phyloP scores from a whole-genome alignment of 1,140 invertebrate species.

The Drosophila suzukii region DNA sequence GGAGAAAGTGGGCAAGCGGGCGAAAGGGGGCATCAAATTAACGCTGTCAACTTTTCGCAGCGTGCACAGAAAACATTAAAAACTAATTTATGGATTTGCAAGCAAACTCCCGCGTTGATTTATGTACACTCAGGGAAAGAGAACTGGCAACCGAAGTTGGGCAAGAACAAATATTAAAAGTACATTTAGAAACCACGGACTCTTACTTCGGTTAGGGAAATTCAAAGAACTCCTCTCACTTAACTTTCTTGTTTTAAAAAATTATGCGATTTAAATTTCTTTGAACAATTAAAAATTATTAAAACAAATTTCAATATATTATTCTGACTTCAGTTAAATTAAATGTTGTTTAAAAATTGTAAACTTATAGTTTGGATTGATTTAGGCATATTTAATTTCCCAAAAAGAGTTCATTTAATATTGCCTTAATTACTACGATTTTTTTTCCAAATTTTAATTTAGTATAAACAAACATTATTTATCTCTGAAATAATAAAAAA shows the following conservation, averaged over 20 bases:
- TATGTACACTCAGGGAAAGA: slow-evolving; percentile 50
- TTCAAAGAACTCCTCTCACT: neutral
- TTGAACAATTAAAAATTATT: no score
- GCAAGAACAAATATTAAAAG: no score
- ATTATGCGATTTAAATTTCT: neutral
- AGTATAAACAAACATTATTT: no score
- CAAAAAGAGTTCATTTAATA: no score
- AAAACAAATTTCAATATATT: no score
- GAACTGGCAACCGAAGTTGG: neutral
- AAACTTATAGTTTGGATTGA: no score
- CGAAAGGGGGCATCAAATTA: slow-evolving; percentile 58
- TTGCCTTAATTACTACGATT: no score
- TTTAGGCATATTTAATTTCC: no score
- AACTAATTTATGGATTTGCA: slow-evolving; percentile 80
- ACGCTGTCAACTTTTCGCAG: slow-evolving; percentile 56
- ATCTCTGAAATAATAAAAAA: no score
- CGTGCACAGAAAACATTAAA: slow-evolving; percentile 65
- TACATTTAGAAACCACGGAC: neutral
- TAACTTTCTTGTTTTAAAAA: neutral
- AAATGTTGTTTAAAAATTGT: no score
- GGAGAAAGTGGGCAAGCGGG: neutral
- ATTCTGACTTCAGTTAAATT: no score
- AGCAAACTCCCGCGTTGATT: slow-evolving; percentile 72
- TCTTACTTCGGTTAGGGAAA: neutral
- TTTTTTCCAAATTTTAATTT: no score